Evolutionary conservation across 2,888 invertebrate species (phyloP).

Genomic region (Coleophora deauratella): DNA sequence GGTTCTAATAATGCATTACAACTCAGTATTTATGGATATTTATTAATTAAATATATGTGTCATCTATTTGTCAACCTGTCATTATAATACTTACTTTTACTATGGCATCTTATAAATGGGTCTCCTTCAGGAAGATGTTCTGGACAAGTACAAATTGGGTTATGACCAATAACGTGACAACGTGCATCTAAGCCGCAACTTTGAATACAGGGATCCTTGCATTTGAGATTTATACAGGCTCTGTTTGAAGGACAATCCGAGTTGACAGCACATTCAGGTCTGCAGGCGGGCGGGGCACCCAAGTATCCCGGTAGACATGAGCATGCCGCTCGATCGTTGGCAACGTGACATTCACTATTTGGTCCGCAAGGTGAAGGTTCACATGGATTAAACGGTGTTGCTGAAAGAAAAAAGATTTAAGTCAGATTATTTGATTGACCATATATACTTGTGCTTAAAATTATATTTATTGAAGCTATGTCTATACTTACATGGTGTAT

Average conservation of each 20-base stretch:
- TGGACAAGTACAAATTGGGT: conserved; percentile 84
- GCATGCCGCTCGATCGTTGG: conserved; percentile 81
- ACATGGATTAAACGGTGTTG: conserved; percentile 74
- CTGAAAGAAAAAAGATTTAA: conserved; percentile 17
- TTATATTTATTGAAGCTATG: conserved; percentile 1
- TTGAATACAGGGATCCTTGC: conserved; percentile 83
- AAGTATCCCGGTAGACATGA: conserved; percentile 80
- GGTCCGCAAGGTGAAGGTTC: conserved; percentile 85
- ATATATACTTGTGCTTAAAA: no score
- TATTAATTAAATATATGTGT: no score
- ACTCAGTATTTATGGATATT: no score
- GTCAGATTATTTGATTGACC: background rate
- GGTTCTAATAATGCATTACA: no score
- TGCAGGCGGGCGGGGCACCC: conserved; percentile 83
- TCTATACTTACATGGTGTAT: conserved; percentile 67
- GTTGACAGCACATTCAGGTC: conserved; percentile 84
- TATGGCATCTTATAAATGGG: conserved; percentile 81
- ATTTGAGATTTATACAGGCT: conserved; percentile 85
- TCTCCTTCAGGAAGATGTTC: conserved; percentile 80
- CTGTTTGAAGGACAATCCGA: conserved; percentile 82
- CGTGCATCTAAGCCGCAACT: conserved; percentile 85
- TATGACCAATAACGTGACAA: conserved; percentile 86
- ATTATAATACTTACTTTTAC: conserved; percentile 44
- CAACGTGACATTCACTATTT: conserved; percentile 81
- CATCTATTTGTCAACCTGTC: no score